These are phyloP conservation scores for Cynodonichthys magdalenae DNA, from an alignment of 2,797 vertebrate genomes.

Conservation along the genomic window DNA sequence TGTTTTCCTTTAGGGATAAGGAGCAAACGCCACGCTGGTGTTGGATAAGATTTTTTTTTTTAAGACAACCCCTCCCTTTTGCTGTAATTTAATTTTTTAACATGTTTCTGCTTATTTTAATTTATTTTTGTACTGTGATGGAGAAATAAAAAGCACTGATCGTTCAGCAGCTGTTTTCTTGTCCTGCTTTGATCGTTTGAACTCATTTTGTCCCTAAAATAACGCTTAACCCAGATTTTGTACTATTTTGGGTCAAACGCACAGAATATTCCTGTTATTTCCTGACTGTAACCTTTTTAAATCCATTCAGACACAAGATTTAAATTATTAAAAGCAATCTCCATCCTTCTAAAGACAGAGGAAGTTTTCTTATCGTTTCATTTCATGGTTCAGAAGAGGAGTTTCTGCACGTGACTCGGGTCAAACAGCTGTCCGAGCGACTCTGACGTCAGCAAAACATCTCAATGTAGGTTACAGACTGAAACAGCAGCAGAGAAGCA, in stretches of 20 bases:
- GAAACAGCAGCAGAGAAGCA: slow-evolving; percentile 37
- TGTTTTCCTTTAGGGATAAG: slow-evolving; percentile 62
- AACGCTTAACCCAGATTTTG: no score
- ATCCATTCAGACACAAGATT: no score
- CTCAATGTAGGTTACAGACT: not conserved
- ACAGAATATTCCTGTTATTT: no score
- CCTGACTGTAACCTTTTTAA: no score
- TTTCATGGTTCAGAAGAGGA: slow-evolving; percentile 36
- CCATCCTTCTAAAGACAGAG: slow-evolving; percentile 18
- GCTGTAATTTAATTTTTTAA: slow-evolving; percentile 75
- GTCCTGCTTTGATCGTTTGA: not conserved
- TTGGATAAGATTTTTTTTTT: slow-evolving; percentile 60
- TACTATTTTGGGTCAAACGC: not conserved
- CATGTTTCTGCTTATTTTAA: slow-evolving; percentile 93
- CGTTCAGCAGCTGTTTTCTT: slow-evolving; percentile 79
- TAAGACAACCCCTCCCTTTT: slow-evolving; percentile 19
- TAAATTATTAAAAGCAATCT: no score
- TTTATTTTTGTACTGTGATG: slow-evolving; percentile 99
- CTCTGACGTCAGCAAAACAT: slow-evolving; percentile 12
- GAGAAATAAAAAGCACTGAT: slow-evolving; percentile 98
- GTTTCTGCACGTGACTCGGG: slow-evolving; percentile 30
- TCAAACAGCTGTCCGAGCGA: slow-evolving; percentile 33
- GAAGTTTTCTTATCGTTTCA: slow-evolving; percentile 7
- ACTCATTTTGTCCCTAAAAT: not conserved
- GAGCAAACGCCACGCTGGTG: slow-evolving; percentile 47